phyloP scores from a whole-genome alignment of 2,888 invertebrate species.

The Cordilura impudica region DNA sequence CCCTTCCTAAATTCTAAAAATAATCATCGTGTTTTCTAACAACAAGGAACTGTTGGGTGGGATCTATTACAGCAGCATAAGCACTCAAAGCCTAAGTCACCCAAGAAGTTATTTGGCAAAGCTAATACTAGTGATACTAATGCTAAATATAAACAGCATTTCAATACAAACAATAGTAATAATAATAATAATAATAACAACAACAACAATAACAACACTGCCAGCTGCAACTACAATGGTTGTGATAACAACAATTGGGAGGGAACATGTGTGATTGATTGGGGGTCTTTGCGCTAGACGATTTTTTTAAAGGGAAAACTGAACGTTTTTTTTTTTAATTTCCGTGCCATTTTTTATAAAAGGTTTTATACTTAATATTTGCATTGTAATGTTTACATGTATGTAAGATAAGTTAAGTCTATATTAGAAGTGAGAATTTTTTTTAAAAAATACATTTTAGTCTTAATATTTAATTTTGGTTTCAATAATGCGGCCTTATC shows the following conservation, averaged over 20 bases:
- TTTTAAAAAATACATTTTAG: too few relatives aligned
- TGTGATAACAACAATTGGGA: constrained; percentile 38
- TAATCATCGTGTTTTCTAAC: constrained; percentile 75
- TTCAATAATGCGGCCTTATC: too few relatives aligned
- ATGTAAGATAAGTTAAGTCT: too few relatives aligned
- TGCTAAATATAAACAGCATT: constrained; percentile 62
- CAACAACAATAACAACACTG: constrained; percentile 62
- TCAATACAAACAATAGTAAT: constrained; percentile 60
- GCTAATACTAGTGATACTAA: constrained; percentile 42
- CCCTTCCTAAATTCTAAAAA: constrained; percentile 79
- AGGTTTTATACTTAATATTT: constrained; percentile 23
- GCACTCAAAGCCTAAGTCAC: constrained; percentile 56
- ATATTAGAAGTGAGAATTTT: too few relatives aligned
- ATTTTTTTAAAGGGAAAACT: constrained; percentile 7
- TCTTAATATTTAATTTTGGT: too few relatives aligned
- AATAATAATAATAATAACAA: constrained; percentile 54
- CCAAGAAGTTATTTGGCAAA: constrained; percentile 60
- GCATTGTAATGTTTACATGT: neutral
- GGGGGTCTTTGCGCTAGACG: constrained; percentile 54
- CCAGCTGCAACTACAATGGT: constrained; percentile 54
- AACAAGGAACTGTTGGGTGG: constrained; percentile 76
- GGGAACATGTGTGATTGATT: constrained; percentile 55
- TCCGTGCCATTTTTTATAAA: constrained; percentile 48
- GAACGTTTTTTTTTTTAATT: constrained; percentile 1
- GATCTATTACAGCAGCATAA: constrained; percentile 70